Base-by-base conservation (phyloP, 2,888 invertebrate genomes). In the Zhuqinia jingwanae region DNA sequence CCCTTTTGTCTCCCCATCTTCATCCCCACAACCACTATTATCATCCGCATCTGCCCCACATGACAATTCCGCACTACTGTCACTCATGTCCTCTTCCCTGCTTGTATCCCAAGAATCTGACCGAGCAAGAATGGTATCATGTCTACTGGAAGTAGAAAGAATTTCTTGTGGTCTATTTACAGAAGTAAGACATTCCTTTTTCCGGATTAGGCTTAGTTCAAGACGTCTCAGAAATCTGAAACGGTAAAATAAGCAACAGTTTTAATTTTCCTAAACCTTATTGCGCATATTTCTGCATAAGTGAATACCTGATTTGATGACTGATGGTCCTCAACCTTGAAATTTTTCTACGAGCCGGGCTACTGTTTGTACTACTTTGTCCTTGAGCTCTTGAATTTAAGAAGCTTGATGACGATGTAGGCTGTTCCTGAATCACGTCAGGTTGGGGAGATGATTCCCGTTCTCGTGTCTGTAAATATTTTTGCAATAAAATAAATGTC, bases 291-390 rank as follows among this genome's bases (percentile, higher is more conserved):
- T 36, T 36, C 3, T 36, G 3, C 36, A 36, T 36, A 36, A 6
- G 8, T 36, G 8, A 36, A 36, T 36, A 95, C 96, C 96, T 95
- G 92, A 96, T 96, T 93, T 96, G 96, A 92, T 96, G 95, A 91
- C 96, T 95, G 91, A 96, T 95, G 30, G 95, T 95, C 91, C 95
- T 93, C 91, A 96, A 92, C 90, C 95, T 94, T 92, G 94, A 95
- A 86, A 95, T 93, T 93, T 95, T 96, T 91, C 93, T 93, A 65
- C 93, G 92, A 77, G 94, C 94, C 92, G 94, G 94, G 68, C 86
- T 86, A 73, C 76, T 45, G 2, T 45, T 77, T 11, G 75, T 13
- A 73, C 70, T 47, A 1, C 60, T 60, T 2, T 53, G 17, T 75
- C 25, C 82, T 53, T 75, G 82, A 11, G 73, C 10, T 47, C 78